Evolutionary conservation across 2,888 invertebrate genomes (phyloP).

Genomic region (Julus scanicus): DNA sequence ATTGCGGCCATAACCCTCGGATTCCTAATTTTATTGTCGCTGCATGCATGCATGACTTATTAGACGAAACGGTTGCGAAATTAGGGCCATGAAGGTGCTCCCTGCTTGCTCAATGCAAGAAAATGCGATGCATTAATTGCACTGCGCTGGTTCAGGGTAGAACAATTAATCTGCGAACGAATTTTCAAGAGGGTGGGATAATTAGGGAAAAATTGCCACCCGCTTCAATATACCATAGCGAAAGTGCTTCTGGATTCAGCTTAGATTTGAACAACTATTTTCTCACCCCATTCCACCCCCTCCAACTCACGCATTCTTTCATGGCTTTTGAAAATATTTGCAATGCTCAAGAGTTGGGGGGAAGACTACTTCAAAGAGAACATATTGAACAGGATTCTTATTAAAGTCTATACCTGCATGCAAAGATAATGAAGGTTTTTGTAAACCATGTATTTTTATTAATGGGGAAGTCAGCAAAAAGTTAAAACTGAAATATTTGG

Average conservation of each 20-base stretch:
- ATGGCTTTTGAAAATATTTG: too few relatives aligned
- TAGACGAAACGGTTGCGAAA: slow-evolving; percentile 25
- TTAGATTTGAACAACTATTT: not conserved
- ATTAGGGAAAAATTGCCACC: not conserved
- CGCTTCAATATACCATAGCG: not conserved
- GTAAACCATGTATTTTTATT: too few relatives aligned
- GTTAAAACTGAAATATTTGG: too few relatives aligned
- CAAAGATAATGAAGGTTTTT: too few relatives aligned
- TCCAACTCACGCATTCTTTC: not conserved
- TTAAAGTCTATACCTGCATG: not conserved
- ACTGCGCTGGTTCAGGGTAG: not conserved
- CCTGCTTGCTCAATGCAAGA: slow-evolving; percentile 14
- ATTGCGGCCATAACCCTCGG: slow-evolving; percentile 42
- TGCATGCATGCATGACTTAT: slow-evolving; percentile 42
- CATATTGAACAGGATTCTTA: not conserved
- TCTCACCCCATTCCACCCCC: too few relatives aligned
- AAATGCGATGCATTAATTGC: not conserved
- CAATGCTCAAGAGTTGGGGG: too few relatives aligned
- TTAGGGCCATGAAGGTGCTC: slow-evolving; percentile 39
- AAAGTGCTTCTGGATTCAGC: not conserved
- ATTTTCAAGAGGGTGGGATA: not conserved
- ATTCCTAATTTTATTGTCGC: slow-evolving; percentile 42
- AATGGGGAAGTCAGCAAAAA: too few relatives aligned
- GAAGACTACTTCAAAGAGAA: not conserved
- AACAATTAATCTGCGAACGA: slow-evolving; percentile 12